Percentiles rank a stretch among this genome's conserved stretches.
phyloP scores from a whole-genome alignment of 1,140 invertebrate species.

The Armadillidium nasatum region DNA sequence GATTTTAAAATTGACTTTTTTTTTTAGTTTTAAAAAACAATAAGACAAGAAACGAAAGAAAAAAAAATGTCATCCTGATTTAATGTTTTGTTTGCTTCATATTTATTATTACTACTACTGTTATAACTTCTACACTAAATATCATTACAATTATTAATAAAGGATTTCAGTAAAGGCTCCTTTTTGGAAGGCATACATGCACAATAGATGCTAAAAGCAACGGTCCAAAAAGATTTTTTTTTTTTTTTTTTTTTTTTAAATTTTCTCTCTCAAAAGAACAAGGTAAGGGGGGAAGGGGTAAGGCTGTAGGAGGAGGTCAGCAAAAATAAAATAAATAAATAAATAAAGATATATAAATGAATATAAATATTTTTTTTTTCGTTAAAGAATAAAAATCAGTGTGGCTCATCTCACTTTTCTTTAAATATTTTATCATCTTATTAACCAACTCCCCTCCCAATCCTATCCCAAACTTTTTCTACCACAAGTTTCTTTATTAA shows the following conservation, averaged over 20 bases:
- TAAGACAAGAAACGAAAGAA: background rate
- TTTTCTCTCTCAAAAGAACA: too few relatives aligned
- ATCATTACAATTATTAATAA: background rate
- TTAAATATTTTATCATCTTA: background rate
- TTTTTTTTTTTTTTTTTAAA: too few relatives aligned
- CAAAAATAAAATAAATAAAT: background rate
- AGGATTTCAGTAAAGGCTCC: background rate
- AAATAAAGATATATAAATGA: too few relatives aligned
- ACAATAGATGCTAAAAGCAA: slow-evolving; percentile 11
- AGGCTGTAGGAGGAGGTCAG: background rate
- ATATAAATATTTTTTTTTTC: too few relatives aligned
- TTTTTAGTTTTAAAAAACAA: background rate
- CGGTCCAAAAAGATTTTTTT: background rate
- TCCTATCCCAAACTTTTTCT: background rate
- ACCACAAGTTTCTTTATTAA: too few relatives aligned
- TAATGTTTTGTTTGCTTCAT: slow-evolving; percentile 3
- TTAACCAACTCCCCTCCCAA: background rate
- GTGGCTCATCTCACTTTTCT: slow-evolving; percentile 6
- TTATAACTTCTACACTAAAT: too few relatives aligned
- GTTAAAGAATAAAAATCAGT: slow-evolving; percentile 2
- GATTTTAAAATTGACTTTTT: background rate
- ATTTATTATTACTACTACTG: background rate
- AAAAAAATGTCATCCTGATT: background rate
- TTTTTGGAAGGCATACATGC: slow-evolving; percentile 3
- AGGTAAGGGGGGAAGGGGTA: too few relatives aligned